Evolutionary conservation across 2,888 invertebrate genomes (phyloP).

Genomic region (Tachina fera): DNA sequence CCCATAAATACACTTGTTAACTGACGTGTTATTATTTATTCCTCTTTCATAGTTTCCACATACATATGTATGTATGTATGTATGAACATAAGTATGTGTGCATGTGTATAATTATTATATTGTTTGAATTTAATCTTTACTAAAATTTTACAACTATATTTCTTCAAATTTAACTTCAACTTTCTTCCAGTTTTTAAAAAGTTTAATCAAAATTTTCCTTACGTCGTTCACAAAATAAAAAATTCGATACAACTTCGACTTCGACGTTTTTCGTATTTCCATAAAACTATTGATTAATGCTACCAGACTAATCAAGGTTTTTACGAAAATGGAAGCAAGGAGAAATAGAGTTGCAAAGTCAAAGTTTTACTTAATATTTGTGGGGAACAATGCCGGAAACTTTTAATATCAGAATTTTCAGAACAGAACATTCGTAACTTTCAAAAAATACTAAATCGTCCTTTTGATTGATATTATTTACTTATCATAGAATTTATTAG

Average conservation of each 20-base stretch:
- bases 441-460: no score
- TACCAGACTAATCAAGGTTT: constrained; percentile 6
- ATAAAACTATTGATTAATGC: background rate
- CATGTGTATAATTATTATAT: constrained; percentile 11
- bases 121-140: constrained; percentile 12
- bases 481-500: no score
- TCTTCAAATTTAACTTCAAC: background rate
- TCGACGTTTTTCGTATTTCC: constrained; percentile 42
- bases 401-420: no score
- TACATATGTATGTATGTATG: constrained; percentile 9
- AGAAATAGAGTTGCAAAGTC: background rate
- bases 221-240: constrained; percentile 46
- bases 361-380: background rate
- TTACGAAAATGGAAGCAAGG: background rate
- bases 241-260: constrained; percentile 47
- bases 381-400: background rate
- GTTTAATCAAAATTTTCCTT: constrained; percentile 64
- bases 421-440: no score
- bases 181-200: background rate
- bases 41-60: constrained; percentile 13
- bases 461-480: no score
- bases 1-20: constrained; percentile 32
- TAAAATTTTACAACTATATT: constrained; percentile 28
- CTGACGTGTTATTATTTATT: constrained; percentile 61
- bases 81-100: background rate